Conservation (phyloP, 37 sponge, comb jelly and placozoan species). For the Cliona cf. orientalis region DNA sequence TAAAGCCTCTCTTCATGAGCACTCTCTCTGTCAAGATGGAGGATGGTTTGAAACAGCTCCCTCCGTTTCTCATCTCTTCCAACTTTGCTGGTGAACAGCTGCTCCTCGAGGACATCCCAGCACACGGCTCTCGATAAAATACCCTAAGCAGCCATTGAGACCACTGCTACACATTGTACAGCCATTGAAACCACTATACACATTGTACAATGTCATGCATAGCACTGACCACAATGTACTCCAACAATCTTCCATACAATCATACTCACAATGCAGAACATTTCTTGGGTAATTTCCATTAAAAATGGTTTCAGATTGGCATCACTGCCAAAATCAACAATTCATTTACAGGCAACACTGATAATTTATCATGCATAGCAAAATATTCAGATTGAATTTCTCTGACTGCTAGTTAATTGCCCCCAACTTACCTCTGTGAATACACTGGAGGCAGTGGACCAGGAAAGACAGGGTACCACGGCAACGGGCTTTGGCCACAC, state of each 20-base stretch:
- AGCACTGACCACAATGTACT: no score
- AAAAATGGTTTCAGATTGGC: no score
- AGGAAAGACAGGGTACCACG: conserved; percentile 85
- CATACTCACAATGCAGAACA: no score
- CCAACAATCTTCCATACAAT: no score
- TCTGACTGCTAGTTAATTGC: background rate
- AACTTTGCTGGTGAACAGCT: conserved; percentile 39
- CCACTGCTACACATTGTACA: no score
- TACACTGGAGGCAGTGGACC: conserved; percentile 83
- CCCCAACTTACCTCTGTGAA: conserved; percentile 74
- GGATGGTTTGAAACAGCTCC: background rate
- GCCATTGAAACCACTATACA: no score
- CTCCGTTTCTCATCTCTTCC: conserved; percentile 23
- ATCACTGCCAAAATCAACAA: no score
- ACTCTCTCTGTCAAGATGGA: background rate
- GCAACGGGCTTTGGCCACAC: conserved; percentile 80
- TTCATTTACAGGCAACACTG: no score
- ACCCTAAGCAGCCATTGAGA: conserved; percentile 71
- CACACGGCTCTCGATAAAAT: conserved; percentile 50
- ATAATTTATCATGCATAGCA: background rate
- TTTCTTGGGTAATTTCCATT: no score
- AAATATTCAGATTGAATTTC: background rate
- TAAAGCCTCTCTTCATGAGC: no score
- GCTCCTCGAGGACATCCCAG: conserved; percentile 71
- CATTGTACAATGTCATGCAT: no score